A percentile compares a stretch with the other conserved stretches of the same genome.
These are phyloP conservation scores for Macrosiphum euphorbiae DNA, from an alignment of 2,888 invertebrate species.

Conservation along the genomic window DNA sequence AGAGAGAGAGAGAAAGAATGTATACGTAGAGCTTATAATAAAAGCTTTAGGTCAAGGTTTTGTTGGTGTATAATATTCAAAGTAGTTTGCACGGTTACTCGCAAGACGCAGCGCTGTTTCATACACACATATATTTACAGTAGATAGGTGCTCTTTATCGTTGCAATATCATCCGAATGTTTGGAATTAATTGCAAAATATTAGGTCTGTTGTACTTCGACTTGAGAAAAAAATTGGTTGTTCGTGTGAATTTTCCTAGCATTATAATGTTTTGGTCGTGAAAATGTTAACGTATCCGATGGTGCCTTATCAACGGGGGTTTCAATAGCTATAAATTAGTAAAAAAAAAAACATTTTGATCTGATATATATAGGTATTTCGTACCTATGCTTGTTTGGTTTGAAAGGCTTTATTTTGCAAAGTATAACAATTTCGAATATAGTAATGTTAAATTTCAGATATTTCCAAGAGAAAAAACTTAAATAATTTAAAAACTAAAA, in stretches of 20 bases:
- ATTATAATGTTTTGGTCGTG: not conserved
- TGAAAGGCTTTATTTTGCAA: no score
- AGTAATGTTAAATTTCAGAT: no score
- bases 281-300: not conserved
- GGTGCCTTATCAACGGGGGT: not conserved
- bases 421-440: no score
- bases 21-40: slow-evolving; percentile 27
- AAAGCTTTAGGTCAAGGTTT: slow-evolving; percentile 61
- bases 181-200: not conserved
- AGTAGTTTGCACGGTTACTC: slow-evolving; percentile 42
- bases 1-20: not conserved
- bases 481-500: not conserved
- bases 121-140: not conserved
- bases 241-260: not conserved
- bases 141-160: not conserved
- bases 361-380: not conserved
- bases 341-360: not conserved
- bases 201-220: not conserved
- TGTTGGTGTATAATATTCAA: slow-evolving; percentile 57
- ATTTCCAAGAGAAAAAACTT: not conserved
- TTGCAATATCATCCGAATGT: not conserved
- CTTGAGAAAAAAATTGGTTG: not conserved
- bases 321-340: no score
- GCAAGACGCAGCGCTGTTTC: slow-evolving; percentile 9
- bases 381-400: no score